Evolutionary conservation across 2,888 invertebrate species (phyloP), one percentile per base, ranked within the genome.

Genomic region (Polietes domitor): DNA sequence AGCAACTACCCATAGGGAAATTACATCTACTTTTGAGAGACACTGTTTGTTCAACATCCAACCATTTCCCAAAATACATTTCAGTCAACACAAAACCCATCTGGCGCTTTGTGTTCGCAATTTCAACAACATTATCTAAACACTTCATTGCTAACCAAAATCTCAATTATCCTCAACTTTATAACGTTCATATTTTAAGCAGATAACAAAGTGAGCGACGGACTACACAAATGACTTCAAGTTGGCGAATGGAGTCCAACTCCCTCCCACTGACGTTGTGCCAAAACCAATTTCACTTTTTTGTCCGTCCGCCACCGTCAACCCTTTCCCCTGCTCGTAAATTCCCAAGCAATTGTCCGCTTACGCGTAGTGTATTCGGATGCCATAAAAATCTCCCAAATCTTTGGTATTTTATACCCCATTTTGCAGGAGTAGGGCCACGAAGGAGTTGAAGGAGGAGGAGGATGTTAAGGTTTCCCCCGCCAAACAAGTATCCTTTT

Each of bases 121-220:
- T 10, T 47, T n/a, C 21, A 68, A 37, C 24, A 19, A 12, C 72
- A 50, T 79, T 70, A 81, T 81, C 76, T 73, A 78, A 81, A 84
- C 72, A 78, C 77, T 76, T 77, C 50, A 77, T 53, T 83, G 63
- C 72, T 43, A 81, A 80, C 75, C 78, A 65, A 80, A 71, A 68
- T 82, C 82, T 83, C 76, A 80, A 86, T 86, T 86, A 83, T 83
- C 85, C 85, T 83, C 65, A 85, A 86, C 78, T 85, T 86, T 85
- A 86, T 83, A 81, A 76, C 80, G 78, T 82, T 86, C 85, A 86
- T 86, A 86, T 83, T 85, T 85, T 86, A 86, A 85, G 80, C 68
- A 85, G 86, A 86, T 86, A 86, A 86, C 77, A 82, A 77, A 50
- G 55, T 19, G 41, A 28, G 65, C 81, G 37, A 76, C 43, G 37